Evolutionary conservation across 2,113 vertebrate genomes (phyloP).

Genomic region (Phodopus roborovskii): DNA sequence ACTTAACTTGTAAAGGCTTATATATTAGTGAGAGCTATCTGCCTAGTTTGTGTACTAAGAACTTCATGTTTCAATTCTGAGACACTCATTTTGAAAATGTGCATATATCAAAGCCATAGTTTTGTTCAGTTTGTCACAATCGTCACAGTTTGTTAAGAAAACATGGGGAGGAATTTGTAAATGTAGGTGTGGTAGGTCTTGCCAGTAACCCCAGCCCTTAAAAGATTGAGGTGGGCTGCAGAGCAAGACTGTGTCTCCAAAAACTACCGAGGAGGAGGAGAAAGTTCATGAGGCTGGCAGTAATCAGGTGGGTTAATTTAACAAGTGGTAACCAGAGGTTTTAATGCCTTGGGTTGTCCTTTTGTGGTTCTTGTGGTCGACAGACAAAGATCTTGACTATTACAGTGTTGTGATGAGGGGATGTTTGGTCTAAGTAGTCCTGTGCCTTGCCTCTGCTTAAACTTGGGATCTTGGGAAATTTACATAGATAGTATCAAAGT

Average conservation of each 20-base stretch:
- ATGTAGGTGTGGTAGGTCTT: neutral
- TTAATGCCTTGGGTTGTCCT: neutral
- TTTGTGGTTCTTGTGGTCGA: neutral
- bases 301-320: neutral
- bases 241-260: neutral
- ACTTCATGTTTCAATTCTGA: slow-evolving; percentile 14
- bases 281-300: neutral
- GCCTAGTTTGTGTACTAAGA: neutral
- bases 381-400: neutral
- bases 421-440: neutral
- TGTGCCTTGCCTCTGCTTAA: neutral
- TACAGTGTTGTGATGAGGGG: neutral
- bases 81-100: slow-evolving; percentile 6
- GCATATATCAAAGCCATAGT: neutral
- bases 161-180: neutral
- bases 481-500: neutral
- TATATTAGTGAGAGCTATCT: neutral
- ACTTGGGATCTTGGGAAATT: neutral
- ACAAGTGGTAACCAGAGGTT: neutral
- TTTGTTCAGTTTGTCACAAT: neutral
- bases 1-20: neutral
- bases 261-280: neutral
- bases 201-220: neutral
- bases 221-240: neutral
- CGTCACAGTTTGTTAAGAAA: neutral